These are phyloP conservation scores for Aphis craccivora DNA, from an alignment of 1,140 invertebrate genomes.

Conservation along the genomic window DNA sequence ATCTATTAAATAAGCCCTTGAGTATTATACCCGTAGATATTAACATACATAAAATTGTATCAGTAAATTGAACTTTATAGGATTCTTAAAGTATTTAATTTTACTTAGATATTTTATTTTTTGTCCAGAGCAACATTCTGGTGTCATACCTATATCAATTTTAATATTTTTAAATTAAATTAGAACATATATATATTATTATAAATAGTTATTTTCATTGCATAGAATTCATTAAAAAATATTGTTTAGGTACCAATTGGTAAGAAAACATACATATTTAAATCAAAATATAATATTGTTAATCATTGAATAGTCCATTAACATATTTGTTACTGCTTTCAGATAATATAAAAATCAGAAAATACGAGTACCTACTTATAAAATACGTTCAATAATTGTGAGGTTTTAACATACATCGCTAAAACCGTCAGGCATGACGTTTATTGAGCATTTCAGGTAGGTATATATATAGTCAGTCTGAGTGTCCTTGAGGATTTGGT, in stretches of 20 bases:
- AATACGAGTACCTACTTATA: not conserved
- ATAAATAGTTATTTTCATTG: not conserved
- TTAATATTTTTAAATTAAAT: not conserved
- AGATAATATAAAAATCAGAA: not conserved
- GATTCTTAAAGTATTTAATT: not conserved
- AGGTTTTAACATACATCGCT: not conserved
- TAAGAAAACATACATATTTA: not conserved
- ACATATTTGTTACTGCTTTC: not conserved
- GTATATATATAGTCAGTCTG: not conserved
- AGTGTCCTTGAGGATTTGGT: slow-evolving; percentile 15
- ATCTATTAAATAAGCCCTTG: not conserved
- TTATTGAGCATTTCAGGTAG: not conserved
- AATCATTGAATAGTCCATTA: not conserved
- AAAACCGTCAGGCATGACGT: not conserved
- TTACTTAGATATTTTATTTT: not conserved
- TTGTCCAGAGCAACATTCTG: not conserved
- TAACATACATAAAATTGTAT: not conserved
- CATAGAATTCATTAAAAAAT: not conserved
- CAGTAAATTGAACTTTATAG: not conserved
- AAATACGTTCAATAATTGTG: not conserved
- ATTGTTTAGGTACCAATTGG: not conserved
- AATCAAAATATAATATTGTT: not conserved
- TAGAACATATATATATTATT: not conserved
- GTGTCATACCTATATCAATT: not conserved
- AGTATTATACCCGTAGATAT: no score